Base-by-base conservation (phyloP, 2,797 vertebrate species). In the Pseudomugil gertrudae region DNA sequence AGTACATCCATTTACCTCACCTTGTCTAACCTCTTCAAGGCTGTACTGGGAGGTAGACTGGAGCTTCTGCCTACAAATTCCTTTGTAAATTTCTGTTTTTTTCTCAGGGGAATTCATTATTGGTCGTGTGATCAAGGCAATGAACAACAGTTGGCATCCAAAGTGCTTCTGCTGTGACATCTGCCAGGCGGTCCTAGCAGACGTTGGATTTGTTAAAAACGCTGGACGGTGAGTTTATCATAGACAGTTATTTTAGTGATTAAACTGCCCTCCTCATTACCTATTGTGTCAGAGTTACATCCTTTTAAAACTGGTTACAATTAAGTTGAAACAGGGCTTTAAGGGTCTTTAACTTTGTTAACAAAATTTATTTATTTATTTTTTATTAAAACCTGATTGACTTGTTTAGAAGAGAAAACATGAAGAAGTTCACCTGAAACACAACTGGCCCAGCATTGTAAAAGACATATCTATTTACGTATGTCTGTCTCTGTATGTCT, bases 81-180 rank as follows among this genome's bases (percentile, higher is more conserved):
- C 36, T 53, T 8, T 30, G 21, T 66, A 36, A 55, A 60, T 1
- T 3, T 59, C 9, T 38, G 23, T 23, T 78, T 10, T 35, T 61
- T 51, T 40, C 62, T 4, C 75, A 99, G 98, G 98, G 56, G 97
- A 99, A 78, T 99, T 99, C 89, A 98, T 99, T 89, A 98, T 98
- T 63, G 98, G 98, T 57, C 96, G 98, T 56, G 98, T 98, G 83
- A 99, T 99, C 92, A 99, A 99, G 92, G 97, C 97, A 61, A 99
- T 99, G 98, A 99, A 98, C 91, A 99, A 98, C 79, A 98, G 97
- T 83, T 99, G 98, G 98, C 98, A 99, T 78, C 98, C 97, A 0
- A 95, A 97, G 74, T 99, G 98, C 74, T 99, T 99, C 94, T 93
- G 96, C 90, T 99, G 98, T 76, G 95, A 98, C 76, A 94, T 99